Base-by-base conservation (phyloP, 2,888 invertebrate species). In the Calliscelio sp. region DNA sequence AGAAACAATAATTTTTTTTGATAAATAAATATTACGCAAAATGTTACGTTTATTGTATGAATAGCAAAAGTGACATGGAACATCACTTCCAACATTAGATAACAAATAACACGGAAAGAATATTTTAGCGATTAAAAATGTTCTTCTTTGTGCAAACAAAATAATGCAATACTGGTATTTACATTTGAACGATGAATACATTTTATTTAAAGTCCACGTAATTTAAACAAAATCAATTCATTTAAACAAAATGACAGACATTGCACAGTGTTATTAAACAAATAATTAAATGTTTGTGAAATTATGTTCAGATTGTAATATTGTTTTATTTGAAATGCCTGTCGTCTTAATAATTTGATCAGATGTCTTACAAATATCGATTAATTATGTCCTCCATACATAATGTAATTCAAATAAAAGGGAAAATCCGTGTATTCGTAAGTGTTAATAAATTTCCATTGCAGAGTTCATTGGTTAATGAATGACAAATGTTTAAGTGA, bases 381-480 rank as follows among this genome's bases (percentile, higher is more conserved):
- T 53, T n/a, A 25, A 53, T 25, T 49, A 22, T 49, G 22, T 22
- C 22, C 49, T 18, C 16, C 44, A 16, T 22, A 24, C 24, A 24
- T 14, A 22, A 49, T 11, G 11, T 24, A 22, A 49, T 24, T 24
- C 5, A 49, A 49, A 49, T 49, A 57, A 57, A 6, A 57, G 28
- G 14, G 20, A 11, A 57, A 32, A 20, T 57, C 35, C 57, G 35
- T n/a, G 20, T 38, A 20, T 57, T 57, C 16, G 18, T 57, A 28
- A 28, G 57, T 35, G 18, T 57, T 38, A 20, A 35, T 57, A 38
- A 57, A n/a, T 57, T 38, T 20, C 35, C 35, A 38, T 57, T 57
- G 22, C 35, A 57, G 38, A 35, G 20, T 57, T 57, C 11, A 57
- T 20, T 57, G 38, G 35, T 20, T 35, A 20, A 35, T 20, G 14